A percentile compares a stretch with the other conserved stretches of the same genome.
These are phyloP conservation scores for Gavialis gangeticus DNA, from an alignment of 2,113 vertebrate species.

Conservation along the genomic window DNA sequence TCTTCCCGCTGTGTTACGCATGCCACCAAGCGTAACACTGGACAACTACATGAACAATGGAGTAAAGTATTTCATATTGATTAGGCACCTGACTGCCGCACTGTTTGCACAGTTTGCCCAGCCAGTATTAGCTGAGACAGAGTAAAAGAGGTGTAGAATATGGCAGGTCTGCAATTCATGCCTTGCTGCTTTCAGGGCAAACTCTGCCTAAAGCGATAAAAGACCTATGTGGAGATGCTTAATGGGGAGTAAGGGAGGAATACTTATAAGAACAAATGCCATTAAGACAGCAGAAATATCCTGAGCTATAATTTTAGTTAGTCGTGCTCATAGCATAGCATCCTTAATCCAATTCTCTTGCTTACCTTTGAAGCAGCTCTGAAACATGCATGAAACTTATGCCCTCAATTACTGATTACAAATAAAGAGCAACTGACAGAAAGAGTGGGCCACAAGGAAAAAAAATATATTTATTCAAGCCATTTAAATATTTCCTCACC, in stretches of 20 bases:
- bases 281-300: not conserved
- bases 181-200: not conserved
- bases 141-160: not conserved
- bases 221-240: not conserved
- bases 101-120: slow-evolving; percentile 18
- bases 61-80: slow-evolving; percentile 14
- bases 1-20: slow-evolving; percentile 43
- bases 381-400: not conserved
- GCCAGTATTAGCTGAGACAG: not conserved
- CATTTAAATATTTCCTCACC: not conserved
- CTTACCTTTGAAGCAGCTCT: not conserved
- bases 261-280: not conserved
- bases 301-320: not conserved
- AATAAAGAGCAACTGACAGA: not conserved
- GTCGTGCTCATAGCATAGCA: not conserved
- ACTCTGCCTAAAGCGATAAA: not conserved
- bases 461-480: not conserved
- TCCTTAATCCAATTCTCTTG: not conserved
- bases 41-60: slow-evolving; percentile 18
- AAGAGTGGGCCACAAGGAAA: not conserved
- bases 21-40: slow-evolving; percentile 18
- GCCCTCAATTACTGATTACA: not conserved
- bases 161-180: not conserved
- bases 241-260: not conserved
- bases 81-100: slow-evolving; percentile 2